These are phyloP conservation scores for Dendrolimus kikuchii DNA, from an alignment of 1,140 invertebrate genomes.

Conservation along the genomic window DNA sequence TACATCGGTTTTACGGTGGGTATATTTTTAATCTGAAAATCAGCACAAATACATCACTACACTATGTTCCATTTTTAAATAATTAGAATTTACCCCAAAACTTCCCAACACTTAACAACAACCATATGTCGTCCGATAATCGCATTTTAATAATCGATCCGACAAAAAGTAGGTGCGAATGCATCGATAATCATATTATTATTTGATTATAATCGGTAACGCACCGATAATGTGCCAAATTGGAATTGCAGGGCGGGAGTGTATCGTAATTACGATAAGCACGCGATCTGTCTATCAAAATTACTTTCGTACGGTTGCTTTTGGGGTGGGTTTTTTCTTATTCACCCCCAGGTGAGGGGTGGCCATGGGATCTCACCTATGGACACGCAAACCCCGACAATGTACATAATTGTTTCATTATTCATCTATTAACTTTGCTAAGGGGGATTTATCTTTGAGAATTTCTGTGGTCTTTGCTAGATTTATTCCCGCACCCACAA, in stretches of 20 bases:
- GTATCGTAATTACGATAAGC: slow-evolving; percentile 48
- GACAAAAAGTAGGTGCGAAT: slow-evolving; percentile 47
- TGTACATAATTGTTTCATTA: slow-evolving; percentile 67
- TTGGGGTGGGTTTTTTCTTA: slow-evolving; percentile 41
- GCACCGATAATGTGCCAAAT: slow-evolving; percentile 60
- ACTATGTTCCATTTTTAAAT: no score
- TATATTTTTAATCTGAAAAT: no score
- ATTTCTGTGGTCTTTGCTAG: no score
- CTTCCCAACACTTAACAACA: no score
- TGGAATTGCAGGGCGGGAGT: slow-evolving; percentile 35
- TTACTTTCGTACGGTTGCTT: slow-evolving; percentile 35
- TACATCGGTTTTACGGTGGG: no score
- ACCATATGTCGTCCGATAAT: slow-evolving; percentile 24
- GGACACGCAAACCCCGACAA: slow-evolving; percentile 52
- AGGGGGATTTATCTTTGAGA: slow-evolving; percentile 5
- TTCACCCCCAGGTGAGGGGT: slow-evolving; percentile 41
- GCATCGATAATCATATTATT: slow-evolving; percentile 26
- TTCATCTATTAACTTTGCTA: slow-evolving; percentile 63
- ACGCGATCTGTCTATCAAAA: slow-evolving; percentile 67
- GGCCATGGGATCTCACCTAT: slow-evolving; percentile 24
- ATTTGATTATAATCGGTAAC: slow-evolving; percentile 25
- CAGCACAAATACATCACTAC: no score
- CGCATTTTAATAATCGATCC: slow-evolving; percentile 43
- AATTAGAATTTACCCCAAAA: no score
- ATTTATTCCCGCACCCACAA: no score